Percentiles rank a stretch among this genome's conserved stretches.
Evolutionary conservation across 2,797 vertebrate species (phyloP).

Genomic region (Aplochiton taeniatus): DNA sequence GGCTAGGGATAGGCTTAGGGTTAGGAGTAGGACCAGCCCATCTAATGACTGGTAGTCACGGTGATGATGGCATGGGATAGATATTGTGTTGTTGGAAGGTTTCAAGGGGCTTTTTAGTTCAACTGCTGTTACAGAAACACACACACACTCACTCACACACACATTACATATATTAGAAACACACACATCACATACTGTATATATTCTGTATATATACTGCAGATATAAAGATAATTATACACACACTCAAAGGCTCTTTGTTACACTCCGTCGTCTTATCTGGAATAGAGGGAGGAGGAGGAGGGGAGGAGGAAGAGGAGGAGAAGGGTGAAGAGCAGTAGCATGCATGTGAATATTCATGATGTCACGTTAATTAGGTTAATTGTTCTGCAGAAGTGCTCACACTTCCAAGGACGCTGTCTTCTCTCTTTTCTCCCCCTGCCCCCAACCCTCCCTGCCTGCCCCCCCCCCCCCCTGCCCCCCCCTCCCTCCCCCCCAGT

Average conservation of each 20-base stretch:
- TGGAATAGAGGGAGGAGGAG: conserved; percentile 68
- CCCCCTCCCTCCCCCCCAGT: conserved; percentile 38
- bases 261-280: conserved; percentile 49
- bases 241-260: too few species aligned
- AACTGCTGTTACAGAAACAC: neutral
- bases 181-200: neutral
- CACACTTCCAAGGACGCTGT: conserved; percentile 83
- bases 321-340: too few species aligned
- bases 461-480: conserved; percentile 16
- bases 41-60: too few species aligned
- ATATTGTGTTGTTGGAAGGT: too few species aligned
- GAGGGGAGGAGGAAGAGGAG: conserved; percentile 77
- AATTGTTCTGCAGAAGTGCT: conserved; percentile 90
- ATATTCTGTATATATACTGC: neutral
- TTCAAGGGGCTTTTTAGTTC: too few species aligned
- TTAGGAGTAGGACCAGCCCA: too few species aligned
- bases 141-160: conserved; percentile 6
- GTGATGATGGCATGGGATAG: too few species aligned
- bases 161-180: neutral
- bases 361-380: conserved; percentile 90
- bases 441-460: too few species aligned
- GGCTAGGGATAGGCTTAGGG: too few species aligned
- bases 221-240: too few species aligned
- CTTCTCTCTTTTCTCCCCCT: conserved; percentile 14
- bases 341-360: conserved; percentile 92